Evolutionary conservation across 2,888 invertebrate species (phyloP).

Genomic region (Polymixis flavicincta): DNA sequence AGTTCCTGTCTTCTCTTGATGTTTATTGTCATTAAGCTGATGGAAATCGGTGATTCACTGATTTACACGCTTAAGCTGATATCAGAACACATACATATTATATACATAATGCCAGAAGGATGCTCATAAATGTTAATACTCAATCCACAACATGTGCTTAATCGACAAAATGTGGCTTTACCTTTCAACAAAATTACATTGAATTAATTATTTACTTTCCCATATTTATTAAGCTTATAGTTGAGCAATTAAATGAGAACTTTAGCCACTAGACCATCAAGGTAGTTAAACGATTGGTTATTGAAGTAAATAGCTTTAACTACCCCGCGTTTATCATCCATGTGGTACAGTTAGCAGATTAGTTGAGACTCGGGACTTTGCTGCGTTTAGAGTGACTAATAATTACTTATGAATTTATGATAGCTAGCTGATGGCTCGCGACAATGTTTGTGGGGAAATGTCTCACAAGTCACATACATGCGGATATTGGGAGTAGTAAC

Average conservation of each 20-base stretch:
- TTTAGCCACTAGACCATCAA: not conserved
- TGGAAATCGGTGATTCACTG: not conserved
- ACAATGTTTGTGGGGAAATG: constrained; percentile 22
- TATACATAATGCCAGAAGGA: not conserved
- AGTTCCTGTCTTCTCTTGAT: not conserved
- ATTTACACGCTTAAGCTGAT: constrained; percentile 2
- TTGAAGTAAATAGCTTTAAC: constrained; percentile 18
- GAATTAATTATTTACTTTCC: constrained; percentile 19
- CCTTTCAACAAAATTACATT: constrained; percentile 18
- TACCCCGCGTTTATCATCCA: not conserved
- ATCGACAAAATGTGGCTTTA: constrained; percentile 11
- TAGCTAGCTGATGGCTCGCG: constrained; percentile 15
- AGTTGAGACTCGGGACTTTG: constrained; percentile 11
- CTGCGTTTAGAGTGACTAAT: constrained; percentile 34
- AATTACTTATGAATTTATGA: constrained; percentile 51
- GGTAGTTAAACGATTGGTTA: constrained; percentile 18
- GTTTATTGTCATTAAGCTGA: not conserved
- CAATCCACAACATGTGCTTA: constrained; percentile 12
- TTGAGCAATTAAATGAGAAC: constrained; percentile 5
- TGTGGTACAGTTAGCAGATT: constrained; percentile 20
- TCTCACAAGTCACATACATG: not conserved
- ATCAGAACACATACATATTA: not conserved
- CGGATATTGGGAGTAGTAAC: not conserved
- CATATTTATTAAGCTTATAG: not conserved
- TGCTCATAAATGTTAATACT: constrained; percentile 6